A percentile compares a stretch with the other conserved stretches of the same genome.
Conservation (phyloP, 2,888 invertebrate species). For the Sarcophaga carnaria region DNA sequence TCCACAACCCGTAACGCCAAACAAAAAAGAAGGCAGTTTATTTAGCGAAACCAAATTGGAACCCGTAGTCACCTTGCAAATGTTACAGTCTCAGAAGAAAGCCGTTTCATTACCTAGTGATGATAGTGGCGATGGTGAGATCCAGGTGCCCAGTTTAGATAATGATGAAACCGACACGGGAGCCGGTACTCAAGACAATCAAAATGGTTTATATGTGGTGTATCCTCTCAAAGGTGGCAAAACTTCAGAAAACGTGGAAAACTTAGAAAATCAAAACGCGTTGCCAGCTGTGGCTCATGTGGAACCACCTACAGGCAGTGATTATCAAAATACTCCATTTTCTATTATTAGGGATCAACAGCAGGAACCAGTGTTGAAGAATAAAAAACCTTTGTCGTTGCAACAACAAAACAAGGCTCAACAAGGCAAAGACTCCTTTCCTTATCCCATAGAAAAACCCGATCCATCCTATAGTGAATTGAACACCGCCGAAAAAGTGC, state of each 20-base stretch:
- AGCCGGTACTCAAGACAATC: slow-evolving; percentile 53
- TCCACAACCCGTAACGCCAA: slow-evolving; percentile 80
- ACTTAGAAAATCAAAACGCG: slow-evolving; percentile 70
- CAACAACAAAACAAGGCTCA: slow-evolving; percentile 74
- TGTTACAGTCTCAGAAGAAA: slow-evolving; percentile 85
- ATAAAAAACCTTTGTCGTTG: slow-evolving; percentile 78
- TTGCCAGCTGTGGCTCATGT: slow-evolving; percentile 71
- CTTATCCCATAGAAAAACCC: slow-evolving; percentile 86
- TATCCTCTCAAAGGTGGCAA: slow-evolving; percentile 73
- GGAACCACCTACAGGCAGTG: slow-evolving; percentile 75
- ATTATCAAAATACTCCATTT: slow-evolving; percentile 82
- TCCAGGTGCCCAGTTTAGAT: slow-evolving; percentile 74
- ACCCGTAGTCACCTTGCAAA: slow-evolving; percentile 86
- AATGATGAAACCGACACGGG: slow-evolving; percentile 67
- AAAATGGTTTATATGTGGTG: slow-evolving; percentile 75
- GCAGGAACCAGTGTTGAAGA: slow-evolving; percentile 82
- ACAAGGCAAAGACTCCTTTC: slow-evolving; percentile 84
- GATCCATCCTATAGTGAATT: slow-evolving; percentile 81
- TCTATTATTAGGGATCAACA: slow-evolving; percentile 81
- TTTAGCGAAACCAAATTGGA: slow-evolving; percentile 80
- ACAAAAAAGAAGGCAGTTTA: slow-evolving; percentile 73
- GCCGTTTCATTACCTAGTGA: slow-evolving; percentile 76
- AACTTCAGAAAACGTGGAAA: slow-evolving; percentile 45
- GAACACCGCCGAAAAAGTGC: slow-evolving; percentile 74
- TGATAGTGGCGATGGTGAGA: slow-evolving; percentile 76